phyloP scores from a whole-genome alignment of 2,113 vertebrate species.

The Paedocypris sp. region DNA sequence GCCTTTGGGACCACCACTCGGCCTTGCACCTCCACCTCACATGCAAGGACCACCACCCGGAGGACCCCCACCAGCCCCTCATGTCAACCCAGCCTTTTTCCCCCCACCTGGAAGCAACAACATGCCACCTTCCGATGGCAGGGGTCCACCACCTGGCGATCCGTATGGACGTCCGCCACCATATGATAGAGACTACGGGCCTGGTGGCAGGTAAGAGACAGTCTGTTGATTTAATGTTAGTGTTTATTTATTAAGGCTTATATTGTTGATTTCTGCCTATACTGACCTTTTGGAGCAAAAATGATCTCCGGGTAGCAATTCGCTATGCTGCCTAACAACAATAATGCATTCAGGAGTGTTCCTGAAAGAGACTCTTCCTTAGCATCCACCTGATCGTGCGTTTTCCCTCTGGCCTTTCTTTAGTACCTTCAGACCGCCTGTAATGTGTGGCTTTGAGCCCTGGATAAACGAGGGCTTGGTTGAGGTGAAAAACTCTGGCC shows the following conservation, averaged over 20 bases:
- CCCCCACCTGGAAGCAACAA: slow-evolving; percentile 89
- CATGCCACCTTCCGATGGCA: slow-evolving; percentile 84
- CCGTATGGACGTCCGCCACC: slow-evolving; percentile 89
- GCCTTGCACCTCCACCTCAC: slow-evolving; percentile 90
- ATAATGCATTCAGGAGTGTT: no score
- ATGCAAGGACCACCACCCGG: slow-evolving; percentile 92
- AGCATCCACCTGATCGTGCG: background rate
- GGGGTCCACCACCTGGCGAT: slow-evolving; percentile 88
- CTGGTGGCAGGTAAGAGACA: slow-evolving; percentile 79
- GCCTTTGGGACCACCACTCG: slow-evolving; percentile 85
- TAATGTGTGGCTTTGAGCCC: slow-evolving; percentile 31
- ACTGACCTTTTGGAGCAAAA: no score
- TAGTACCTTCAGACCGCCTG: slow-evolving; percentile 30
- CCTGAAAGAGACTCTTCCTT: no score
- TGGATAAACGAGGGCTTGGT: slow-evolving; percentile 36
- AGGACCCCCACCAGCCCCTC: slow-evolving; percentile 90
- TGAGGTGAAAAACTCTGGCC: slow-evolving; percentile 33
- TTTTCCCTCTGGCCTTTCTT: slow-evolving; percentile 15
- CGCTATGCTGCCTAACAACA: no score
- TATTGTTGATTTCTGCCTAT: no score
- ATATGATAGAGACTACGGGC: slow-evolving; percentile 93
- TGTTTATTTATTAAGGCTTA: no score
- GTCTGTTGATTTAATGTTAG: no score
- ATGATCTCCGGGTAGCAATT: no score
- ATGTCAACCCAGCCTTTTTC: slow-evolving; percentile 97